Conservation (phyloP, 2,113 vertebrate species). For the Loxodonta africana region DNA sequence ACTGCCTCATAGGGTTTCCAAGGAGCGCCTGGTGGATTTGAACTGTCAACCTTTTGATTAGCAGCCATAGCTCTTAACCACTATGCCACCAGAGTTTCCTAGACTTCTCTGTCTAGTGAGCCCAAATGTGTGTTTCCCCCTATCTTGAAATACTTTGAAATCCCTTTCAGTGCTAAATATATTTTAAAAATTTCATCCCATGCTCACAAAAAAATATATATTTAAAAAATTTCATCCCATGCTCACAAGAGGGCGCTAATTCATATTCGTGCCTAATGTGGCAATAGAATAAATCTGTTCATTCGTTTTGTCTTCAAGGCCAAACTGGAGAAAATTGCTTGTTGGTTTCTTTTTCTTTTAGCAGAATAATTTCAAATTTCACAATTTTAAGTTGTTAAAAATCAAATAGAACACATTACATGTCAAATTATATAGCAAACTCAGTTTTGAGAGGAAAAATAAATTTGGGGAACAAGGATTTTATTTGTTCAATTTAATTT, state of each 20-base stretch:
- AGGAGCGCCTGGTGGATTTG: too few species aligned
- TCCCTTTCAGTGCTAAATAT: background rate
- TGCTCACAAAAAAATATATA: constrained; percentile 56
- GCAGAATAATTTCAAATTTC: background rate
- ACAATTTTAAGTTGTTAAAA: background rate
- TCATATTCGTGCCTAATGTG: constrained; percentile 48
- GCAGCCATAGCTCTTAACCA: too few species aligned
- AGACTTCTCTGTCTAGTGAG: background rate
- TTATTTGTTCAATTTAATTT: constrained; percentile 39
- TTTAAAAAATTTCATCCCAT: background rate
- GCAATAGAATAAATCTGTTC: constrained; percentile 1
- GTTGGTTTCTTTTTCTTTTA: background rate
- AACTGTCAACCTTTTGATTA: too few species aligned
- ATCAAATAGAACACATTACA: background rate
- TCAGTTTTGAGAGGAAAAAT: constrained; percentile 9
- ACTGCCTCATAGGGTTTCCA: too few species aligned
- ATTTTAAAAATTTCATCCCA: constrained; percentile 14
- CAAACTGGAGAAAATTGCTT: background rate
- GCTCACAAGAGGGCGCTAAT: constrained; percentile 76
- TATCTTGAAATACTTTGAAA: background rate
- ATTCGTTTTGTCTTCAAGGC: background rate
- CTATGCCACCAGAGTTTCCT: background rate
- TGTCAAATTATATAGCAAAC: constrained; percentile 14
- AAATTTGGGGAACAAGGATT: constrained; percentile 25
- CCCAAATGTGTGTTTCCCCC: background rate